Conservation (phyloP, 92 coral and sea anemone species). For the Nematostella vectensis region DNA sequence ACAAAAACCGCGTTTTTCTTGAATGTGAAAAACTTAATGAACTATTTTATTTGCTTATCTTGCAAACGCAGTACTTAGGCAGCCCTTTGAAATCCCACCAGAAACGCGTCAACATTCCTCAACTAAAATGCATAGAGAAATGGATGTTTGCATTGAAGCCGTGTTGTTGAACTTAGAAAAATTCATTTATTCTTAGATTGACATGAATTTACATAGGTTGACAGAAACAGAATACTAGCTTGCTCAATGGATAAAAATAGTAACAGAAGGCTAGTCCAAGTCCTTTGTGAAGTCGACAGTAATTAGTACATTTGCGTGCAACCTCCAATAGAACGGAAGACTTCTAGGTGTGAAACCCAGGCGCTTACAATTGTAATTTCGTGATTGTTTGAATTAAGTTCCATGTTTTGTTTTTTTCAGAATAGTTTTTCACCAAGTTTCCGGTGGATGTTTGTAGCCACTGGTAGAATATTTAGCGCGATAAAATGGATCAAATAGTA, state of each 20-base stretch:
- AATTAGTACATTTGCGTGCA: conserved; percentile 8
- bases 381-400: too few relatives aligned
- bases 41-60: not conserved
- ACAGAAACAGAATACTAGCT: conserved; percentile 37
- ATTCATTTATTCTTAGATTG: conserved; percentile 59
- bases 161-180: conserved; percentile 45
- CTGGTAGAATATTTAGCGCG: too few relatives aligned
- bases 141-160: conserved; percentile 44
- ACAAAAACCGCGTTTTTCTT: too few relatives aligned
- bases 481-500: too few relatives aligned
- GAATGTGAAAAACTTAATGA: too few relatives aligned
- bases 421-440: too few relatives aligned
- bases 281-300: not conserved
- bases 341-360: conserved; percentile 1
- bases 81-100: not conserved
- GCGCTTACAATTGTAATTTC: not conserved
- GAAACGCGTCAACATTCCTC: conserved; percentile 4
- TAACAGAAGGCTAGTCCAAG: conserved; percentile 9
- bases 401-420: too few relatives aligned
- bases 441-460: too few relatives aligned
- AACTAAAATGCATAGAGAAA: conserved; percentile 8
- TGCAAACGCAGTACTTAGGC: not conserved
- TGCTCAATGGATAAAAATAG: conserved; percentile 60
- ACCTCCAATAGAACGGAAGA: not conserved
- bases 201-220: conserved; percentile 46